These are phyloP conservation scores for Luidia sarsii DNA, from an alignment of 53 echinoderm and acorn worm species.

Conservation along the genomic window DNA sequence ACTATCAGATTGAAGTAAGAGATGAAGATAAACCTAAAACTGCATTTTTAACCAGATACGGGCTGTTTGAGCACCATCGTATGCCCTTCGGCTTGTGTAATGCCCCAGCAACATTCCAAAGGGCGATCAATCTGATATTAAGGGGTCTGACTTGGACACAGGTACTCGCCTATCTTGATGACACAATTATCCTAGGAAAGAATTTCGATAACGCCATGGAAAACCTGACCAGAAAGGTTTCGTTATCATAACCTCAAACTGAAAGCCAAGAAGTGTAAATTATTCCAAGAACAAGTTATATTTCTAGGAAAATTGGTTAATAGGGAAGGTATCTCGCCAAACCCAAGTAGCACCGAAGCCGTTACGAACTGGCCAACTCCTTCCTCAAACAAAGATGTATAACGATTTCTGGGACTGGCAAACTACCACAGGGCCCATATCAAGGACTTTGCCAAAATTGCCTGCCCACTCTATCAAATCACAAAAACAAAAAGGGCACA, in stretches of 20 bases:
- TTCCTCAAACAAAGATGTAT: no score
- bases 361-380: conserved; percentile 27
- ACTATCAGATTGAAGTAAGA: background rate
- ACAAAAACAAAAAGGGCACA: conserved; percentile 8
- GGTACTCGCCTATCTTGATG: conserved; percentile 58
- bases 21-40: conserved; percentile 10
- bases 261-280: conserved; percentile 30
- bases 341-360: conserved; percentile 2
- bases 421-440: background rate
- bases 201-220: conserved; percentile 48
- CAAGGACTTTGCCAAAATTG: conserved; percentile 7
- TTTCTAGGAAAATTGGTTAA: conserved; percentile 37
- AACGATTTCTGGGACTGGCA: no score
- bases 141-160: conserved; percentile 41
- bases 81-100: conserved; percentile 50
- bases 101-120: no score
- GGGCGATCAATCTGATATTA: background rate
- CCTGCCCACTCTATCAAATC: conserved; percentile 19
- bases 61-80: conserved; percentile 11
- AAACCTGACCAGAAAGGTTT: conserved; percentile 26
- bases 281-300: conserved; percentile 42
- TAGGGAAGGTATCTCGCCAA: conserved; percentile 5
- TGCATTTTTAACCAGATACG: conserved; percentile 11
- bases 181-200: conserved; percentile 48
- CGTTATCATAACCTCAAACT: conserved; percentile 30